Evolutionary conservation across 1,140 invertebrate species (phyloP), one percentile per base, ranked within the genome.

Genomic region (Aphaenogaster ashmeadi): DNA sequence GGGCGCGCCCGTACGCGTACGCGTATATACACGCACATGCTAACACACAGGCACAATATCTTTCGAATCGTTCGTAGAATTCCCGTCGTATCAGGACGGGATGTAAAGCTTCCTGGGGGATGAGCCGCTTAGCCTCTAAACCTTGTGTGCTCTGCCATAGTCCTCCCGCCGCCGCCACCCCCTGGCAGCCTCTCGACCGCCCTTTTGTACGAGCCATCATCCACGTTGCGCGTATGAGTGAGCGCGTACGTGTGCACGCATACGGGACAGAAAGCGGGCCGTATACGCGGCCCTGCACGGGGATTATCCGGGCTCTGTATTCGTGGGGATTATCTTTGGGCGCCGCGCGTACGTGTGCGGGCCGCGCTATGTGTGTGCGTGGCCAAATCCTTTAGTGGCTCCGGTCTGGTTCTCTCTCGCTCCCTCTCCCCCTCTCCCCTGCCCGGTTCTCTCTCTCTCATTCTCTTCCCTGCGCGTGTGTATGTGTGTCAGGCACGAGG

Each of bases 61-160:
- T 93, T 94, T 93, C 92, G 91, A 93, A 93, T 93, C 92, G 93
- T 93, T 90, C 87, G 89, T 91, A 92, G 91, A 92, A 94, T 93
- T 91, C 90, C 81, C 91, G 88, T 90, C 92, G 92, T 93, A 92
- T 94, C 91, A 91, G 92, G 88, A 87, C 92, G 92, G 93, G 93
- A 94, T 94, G 93, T 93, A 94, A 94, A 94, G 93, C 93, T 94
- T 94, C 90, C 92, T 90, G 90, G 90, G 92, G 94, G 94, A 95
- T 95, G 94, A 95, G 94, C 95, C 95, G 94, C 94, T 95, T 95
- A 95, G 93, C 92, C 94, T 93, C 91, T 95, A 95, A 95, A 95
- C 93, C 94, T 94, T 94, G 93, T 94, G 92, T 94, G 93, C 93
- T 92, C 90, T 91, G 90, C 89, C 90, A 89, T 89, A 92, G 92